A percentile compares a stretch with the other conserved stretches of the same genome.
Evolutionary conservation across 2,113 vertebrate genomes (phyloP).

Genomic region (Taurulus bubalis): DNA sequence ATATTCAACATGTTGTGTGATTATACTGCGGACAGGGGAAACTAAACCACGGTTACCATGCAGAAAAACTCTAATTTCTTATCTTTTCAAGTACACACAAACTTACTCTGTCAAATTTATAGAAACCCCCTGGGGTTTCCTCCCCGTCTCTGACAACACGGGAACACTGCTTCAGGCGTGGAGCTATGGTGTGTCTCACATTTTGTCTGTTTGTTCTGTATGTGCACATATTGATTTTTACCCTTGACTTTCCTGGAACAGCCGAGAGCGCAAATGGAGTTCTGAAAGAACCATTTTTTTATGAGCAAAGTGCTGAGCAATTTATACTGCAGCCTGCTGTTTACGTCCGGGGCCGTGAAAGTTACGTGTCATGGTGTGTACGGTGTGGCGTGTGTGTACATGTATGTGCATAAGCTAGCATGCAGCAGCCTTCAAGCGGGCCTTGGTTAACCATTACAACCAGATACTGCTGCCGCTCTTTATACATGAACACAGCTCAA

Average conservation of each 20-base stretch:
- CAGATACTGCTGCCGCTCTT: not conserved
- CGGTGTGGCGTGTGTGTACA: not conserved
- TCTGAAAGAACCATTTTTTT: conserved; percentile 9
- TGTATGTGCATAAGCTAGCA: conserved; percentile 5
- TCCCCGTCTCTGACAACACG: not conserved
- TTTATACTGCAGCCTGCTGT: conserved; percentile 2
- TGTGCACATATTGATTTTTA: conserved; percentile 44
- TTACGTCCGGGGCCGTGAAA: not conserved
- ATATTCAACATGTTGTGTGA: not conserved
- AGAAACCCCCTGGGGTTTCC: not conserved
- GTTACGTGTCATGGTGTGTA: not conserved
- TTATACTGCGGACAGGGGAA: not conserved
- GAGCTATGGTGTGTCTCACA: conserved; percentile 10
- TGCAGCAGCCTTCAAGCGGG: conserved; percentile 3
- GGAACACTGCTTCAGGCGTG: not conserved
- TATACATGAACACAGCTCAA: not conserved
- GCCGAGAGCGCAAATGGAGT: conserved; percentile 9
- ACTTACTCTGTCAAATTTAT: not conserved
- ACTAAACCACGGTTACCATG: not conserved
- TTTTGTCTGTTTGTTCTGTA: conserved; percentile 25
- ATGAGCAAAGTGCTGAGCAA: conserved; percentile 27
- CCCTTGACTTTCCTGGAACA: conserved; percentile 31
- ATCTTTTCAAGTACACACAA: not conserved
- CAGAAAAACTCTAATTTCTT: not conserved
- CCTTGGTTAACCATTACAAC: not conserved